phyloP scores from a whole-genome alignment of 2,888 invertebrate species.

The Muschampia plurimacula region DNA sequence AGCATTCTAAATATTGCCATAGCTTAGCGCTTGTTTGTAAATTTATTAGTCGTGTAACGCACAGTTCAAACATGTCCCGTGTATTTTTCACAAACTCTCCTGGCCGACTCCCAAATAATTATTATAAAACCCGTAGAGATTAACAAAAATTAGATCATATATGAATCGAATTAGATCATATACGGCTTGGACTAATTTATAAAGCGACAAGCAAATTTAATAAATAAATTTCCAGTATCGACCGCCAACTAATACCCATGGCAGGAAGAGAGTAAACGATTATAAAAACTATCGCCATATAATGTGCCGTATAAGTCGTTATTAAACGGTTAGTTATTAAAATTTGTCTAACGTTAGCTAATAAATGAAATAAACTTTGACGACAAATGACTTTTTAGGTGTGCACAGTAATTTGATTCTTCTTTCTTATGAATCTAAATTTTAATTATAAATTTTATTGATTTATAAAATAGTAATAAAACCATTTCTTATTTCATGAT shows the following conservation, averaged over 20 bases:
- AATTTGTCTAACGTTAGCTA: no score
- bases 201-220: not conserved
- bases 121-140: conserved; percentile 38
- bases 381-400: no score
- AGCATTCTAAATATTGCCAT: not conserved
- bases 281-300: not conserved
- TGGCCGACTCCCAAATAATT: conserved; percentile 48
- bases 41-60: conserved; percentile 4
- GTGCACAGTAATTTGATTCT: no score
- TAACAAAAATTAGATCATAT: conserved; percentile 16
- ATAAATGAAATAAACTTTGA: no score
- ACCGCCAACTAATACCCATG: not conserved
- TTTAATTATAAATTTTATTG: no score
- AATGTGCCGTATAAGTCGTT: no score
- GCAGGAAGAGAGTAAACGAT: not conserved
- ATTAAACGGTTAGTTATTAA: no score
- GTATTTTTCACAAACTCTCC: conserved; percentile 42
- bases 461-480: no score
- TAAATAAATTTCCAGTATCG: conserved; percentile 9
- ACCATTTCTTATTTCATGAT: no score
- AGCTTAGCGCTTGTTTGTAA: not conserved
- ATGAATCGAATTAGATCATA: no score
- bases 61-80: not conserved
- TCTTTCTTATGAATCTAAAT: no score
- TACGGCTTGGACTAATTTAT: not conserved